Evolutionary conservation across 2,113 vertebrate genomes (phyloP).

Genomic region (Hucho hucho): DNA sequence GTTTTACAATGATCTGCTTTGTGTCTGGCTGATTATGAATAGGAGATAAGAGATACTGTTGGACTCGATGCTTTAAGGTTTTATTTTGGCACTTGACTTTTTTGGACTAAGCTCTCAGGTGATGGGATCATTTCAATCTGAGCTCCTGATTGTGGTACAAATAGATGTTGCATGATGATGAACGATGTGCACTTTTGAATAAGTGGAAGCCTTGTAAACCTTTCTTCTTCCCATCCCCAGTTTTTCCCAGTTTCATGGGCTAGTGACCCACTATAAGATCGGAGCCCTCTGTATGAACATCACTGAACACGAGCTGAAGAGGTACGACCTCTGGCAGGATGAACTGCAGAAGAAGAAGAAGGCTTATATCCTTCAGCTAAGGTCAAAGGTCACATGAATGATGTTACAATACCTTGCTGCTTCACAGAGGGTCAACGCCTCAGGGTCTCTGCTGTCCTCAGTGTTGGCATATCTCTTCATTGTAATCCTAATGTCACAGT

Average conservation of each 20-base stretch:
- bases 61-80: conserved; percentile 13
- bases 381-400: no score
- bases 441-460: neutral
- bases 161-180: neutral
- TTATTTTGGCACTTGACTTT: conserved; percentile 37
- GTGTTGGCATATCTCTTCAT: neutral
- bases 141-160: conserved; percentile 38
- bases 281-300: conserved; percentile 92
- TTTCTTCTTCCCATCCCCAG: conserved; percentile 61
- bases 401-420: neutral
- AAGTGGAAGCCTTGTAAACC: conserved; percentile 17
- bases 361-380: conserved; percentile 87
- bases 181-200: conserved; percentile 25
- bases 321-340: conserved; percentile 91
- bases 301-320: conserved; percentile 92
- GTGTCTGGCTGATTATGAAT: conserved; percentile 45
- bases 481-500: no score
- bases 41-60: conserved; percentile 8
- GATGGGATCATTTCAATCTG: conserved; percentile 6
- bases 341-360: conserved; percentile 92
- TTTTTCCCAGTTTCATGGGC: conserved; percentile 91
- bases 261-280: conserved; percentile 93
- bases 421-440: neutral
- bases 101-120: conserved; percentile 19
- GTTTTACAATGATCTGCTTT: conserved; percentile 40